Conservation (phyloP, 2,888 invertebrate genomes). For the Magallana nippona region DNA sequence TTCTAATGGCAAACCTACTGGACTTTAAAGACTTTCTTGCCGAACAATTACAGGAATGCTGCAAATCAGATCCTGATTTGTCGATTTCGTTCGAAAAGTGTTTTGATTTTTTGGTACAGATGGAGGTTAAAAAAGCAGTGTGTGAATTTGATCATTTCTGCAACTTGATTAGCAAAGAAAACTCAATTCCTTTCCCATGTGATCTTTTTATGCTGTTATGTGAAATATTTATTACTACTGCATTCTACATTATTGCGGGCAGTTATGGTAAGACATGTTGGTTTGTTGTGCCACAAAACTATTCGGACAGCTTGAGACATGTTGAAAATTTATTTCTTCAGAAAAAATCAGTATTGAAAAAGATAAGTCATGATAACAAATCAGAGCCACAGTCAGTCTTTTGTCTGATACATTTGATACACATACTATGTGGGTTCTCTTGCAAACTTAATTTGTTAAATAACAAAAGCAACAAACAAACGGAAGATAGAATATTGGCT, state of each 20-base stretch:
- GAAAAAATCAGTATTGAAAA: neutral
- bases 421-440: neutral
- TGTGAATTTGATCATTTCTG: too few species aligned
- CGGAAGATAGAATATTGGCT: too few species aligned
- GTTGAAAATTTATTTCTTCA: neutral
- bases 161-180: too few species aligned
- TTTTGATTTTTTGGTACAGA: too few species aligned
- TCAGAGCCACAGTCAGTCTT: neutral
- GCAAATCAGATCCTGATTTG: too few species aligned
- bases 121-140: too few species aligned
- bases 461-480: too few species aligned
- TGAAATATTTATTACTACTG: neutral
- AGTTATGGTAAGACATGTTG: neutral
- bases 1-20: too few species aligned
- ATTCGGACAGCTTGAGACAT: neutral
- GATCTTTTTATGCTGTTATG: neutral
- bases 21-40: too few species aligned
- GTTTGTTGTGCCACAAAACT: neutral
- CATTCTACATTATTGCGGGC: neutral
- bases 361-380: neutral
- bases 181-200: too few species aligned
- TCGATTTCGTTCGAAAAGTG: too few species aligned
- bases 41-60: too few species aligned
- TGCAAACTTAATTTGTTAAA: neutral
- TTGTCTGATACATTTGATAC: neutral